These are phyloP conservation scores for Ephydatia muelleri DNA, from an alignment of 37 sponge, comb jelly and placozoan genomes.

Conservation along the genomic window DNA sequence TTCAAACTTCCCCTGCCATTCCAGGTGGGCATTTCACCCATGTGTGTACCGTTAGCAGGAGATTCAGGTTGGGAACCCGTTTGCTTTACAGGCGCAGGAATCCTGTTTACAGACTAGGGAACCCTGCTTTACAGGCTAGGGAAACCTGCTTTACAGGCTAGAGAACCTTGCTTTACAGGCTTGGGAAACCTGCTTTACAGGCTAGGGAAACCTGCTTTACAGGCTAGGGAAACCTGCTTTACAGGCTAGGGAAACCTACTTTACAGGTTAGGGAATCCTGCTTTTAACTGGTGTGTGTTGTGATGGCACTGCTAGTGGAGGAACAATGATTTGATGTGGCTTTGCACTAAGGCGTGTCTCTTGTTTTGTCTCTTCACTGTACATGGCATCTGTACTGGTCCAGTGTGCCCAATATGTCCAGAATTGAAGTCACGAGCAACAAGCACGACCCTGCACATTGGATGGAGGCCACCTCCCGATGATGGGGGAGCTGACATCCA, in stretches of 20 bases:
- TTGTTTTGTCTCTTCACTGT: neutral
- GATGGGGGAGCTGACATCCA: slow-evolving; percentile 18
- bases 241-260: no score
- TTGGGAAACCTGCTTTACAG: neutral
- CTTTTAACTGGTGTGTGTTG: no score
- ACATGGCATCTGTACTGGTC: neutral
- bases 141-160: no score
- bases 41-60: neutral
- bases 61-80: neutral
- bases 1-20: slow-evolving; percentile 31
- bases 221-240: no score
- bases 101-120: neutral
- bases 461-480: slow-evolving; percentile 41
- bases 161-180: neutral
- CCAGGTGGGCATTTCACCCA: slow-evolving; percentile 2
- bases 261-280: no score
- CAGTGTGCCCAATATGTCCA: slow-evolving; percentile 18
- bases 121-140: neutral
- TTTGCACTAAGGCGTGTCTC: neutral
- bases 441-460: slow-evolving; percentile 23
- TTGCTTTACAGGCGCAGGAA: neutral
- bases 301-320: no score
- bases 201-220: no score
- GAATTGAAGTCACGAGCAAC: slow-evolving; percentile 25
- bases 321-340: neutral